Conservation (phyloP, 2,888 invertebrate species). For the Cryptophagus acutangulus region DNA sequence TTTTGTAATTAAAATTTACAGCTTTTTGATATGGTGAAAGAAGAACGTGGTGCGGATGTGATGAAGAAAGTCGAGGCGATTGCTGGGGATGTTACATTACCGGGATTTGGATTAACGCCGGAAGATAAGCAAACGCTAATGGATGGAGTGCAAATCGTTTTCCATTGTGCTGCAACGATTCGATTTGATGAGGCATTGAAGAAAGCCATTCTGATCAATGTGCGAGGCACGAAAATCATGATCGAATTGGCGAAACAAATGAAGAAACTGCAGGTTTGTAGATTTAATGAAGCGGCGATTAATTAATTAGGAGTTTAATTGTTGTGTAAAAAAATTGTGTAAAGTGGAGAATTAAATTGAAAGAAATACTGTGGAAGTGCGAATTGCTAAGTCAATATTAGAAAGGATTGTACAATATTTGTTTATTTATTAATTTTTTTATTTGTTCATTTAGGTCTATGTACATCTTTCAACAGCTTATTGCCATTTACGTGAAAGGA, state of each 20-base stretch:
- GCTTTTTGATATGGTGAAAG: constrained; percentile 72
- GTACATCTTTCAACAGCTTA: constrained; percentile 86
- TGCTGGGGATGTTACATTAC: constrained; percentile 64
- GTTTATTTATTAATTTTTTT: background rate
- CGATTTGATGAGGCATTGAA: constrained; percentile 88
- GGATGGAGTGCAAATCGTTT: constrained; percentile 75
- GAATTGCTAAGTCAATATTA: background rate
- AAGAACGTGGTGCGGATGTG: constrained; percentile 57
- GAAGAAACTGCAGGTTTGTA: constrained; percentile 67
- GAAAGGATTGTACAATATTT: background rate
- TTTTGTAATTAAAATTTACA: constrained; percentile 42
- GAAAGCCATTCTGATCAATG: constrained; percentile 85
- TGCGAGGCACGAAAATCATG: constrained; percentile 84
- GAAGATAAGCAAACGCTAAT: constrained; percentile 60
- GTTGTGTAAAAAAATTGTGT: too few species aligned
- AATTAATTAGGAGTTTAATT: too few species aligned
- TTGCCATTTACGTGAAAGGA: constrained; percentile 78
- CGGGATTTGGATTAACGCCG: constrained; percentile 64
- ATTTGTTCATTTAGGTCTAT: constrained; percentile 53
- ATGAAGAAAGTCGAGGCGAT: constrained; percentile 67
- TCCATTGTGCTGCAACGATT: constrained; percentile 73
- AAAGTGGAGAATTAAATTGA: too few species aligned
- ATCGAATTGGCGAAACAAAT: constrained; percentile 74
- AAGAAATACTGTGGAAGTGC: too few species aligned
- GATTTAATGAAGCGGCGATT: background rate